Evolutionary conservation across 2,888 invertebrate species (phyloP), one percentile per base, ranked within the genome.

Genomic region (Philopedon plagiatum): DNA sequence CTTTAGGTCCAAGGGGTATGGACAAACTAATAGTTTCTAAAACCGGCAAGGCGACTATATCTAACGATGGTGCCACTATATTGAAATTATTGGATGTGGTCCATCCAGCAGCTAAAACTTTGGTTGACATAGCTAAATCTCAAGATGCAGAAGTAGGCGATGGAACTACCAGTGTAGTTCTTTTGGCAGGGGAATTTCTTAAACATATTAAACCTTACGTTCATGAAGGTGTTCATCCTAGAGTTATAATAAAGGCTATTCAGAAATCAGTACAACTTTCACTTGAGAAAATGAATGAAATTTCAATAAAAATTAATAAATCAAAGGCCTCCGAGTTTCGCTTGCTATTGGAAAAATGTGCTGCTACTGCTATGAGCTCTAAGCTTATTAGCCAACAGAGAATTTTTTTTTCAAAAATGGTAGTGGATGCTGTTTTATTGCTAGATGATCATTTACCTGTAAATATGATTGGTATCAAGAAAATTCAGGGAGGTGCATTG

Each of bases 71-170:
- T 11, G 99, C 99, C 5, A 99, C 99, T 0, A 99, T 99, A 75
- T 92, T 99, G 91, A 99, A 98, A 87, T 89, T 98, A n/a, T 84
- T 99, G 79, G 98, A 99, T 82, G 94, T 99, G 80, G 92, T 99
- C 19, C 99, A 99, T 86, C 99, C 99, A 0, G 99, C 99, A 19
- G 99, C 98, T 0, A 97, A 95, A 86, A 98, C 97, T 0, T 86
- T 99, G 76, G 99, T 99, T 2, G 99, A 99, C 83, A 99, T 99
- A 78, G 99, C 99, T 19, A 98, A 97, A 85, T 99, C 99, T 41
- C 99, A 99, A 85, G 98, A 98, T 89, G 96, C 96, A 23, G 98
- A 98, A 92, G 98, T 99, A 63, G 99, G 99, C 3, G 99, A 99
- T 87, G 99, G 99, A 5, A 99, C 99, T 8, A 99, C 99, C 0